Conservation (phyloP, 2,113 vertebrate genomes). For the Perca flavescens region DNA sequence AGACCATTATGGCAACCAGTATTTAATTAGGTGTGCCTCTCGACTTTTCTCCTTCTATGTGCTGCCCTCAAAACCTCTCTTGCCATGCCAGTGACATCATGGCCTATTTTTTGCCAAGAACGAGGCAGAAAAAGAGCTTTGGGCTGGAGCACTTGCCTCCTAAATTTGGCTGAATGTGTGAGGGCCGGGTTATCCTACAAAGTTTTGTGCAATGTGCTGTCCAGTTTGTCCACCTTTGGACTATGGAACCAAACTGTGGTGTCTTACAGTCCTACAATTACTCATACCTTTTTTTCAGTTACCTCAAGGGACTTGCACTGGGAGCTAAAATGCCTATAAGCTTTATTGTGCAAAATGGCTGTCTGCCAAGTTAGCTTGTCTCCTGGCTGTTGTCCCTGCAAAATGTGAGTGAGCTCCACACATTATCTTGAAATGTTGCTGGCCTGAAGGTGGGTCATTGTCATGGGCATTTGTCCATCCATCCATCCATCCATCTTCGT, state of each 20-base stretch:
- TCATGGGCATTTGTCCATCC: slow-evolving; percentile 50
- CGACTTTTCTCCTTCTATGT: not conserved
- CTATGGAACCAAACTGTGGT: not conserved
- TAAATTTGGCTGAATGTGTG: not conserved
- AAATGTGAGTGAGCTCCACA: slow-evolving; percentile 36
- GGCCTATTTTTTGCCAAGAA: slow-evolving; percentile 11
- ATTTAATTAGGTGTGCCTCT: slow-evolving; percentile 47
- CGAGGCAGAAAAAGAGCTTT: not conserved
- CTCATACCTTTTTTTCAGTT: slow-evolving; percentile 9
- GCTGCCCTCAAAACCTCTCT: slow-evolving; percentile 1
- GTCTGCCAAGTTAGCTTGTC: slow-evolving; percentile 40
- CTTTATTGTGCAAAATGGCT: slow-evolving; percentile 25
- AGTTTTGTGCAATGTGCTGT: not conserved
- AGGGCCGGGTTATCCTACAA: not conserved
- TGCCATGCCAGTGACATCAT: slow-evolving; percentile 6
- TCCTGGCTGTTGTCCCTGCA: slow-evolving; percentile 50
- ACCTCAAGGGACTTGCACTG: not conserved
- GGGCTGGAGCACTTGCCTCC: not conserved
- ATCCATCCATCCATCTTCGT: too few species aligned
- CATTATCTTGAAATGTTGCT: slow-evolving; percentile 40
- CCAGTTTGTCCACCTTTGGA: not conserved
- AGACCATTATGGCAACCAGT: slow-evolving; percentile 7
- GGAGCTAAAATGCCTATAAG: slow-evolving; percentile 19
- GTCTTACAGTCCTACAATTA: slow-evolving; percentile 18
- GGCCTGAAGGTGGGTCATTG: slow-evolving; percentile 45